Evolutionary conservation across 2,888 invertebrate species (phyloP).

Genomic region (Drosophila pegasa): DNA sequence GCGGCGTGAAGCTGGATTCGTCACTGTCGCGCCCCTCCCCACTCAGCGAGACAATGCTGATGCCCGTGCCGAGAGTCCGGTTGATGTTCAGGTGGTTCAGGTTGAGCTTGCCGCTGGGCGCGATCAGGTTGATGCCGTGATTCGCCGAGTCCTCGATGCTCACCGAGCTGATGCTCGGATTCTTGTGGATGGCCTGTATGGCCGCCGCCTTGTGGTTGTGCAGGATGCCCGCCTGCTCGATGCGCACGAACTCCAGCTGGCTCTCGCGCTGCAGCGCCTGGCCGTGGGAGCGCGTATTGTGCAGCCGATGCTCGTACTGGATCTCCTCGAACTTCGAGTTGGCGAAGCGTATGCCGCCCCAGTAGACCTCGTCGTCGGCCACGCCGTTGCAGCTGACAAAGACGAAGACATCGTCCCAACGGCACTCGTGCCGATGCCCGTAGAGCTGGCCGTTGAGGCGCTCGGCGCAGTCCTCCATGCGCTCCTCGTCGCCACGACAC

Average conservation of each 20-base stretch:
- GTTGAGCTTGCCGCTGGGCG: constrained; percentile 93
- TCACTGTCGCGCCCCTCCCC: constrained; percentile 96
- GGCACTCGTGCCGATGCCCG: constrained; percentile 93
- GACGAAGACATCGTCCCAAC: constrained; percentile 95
- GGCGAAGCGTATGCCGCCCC: constrained; percentile 98
- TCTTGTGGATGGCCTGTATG: constrained; percentile 94
- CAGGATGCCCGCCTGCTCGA: constrained; percentile 96
- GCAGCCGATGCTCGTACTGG: constrained; percentile 91
- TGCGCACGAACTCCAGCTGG: constrained; percentile 91
- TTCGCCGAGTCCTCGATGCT: constrained; percentile 94
- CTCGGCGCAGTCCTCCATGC: constrained; percentile 93
- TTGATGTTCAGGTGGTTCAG: constrained; percentile 91
- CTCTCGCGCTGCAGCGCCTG: constrained; percentile 90
- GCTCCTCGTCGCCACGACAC: constrained; percentile 91
- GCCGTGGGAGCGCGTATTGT: constrained; percentile 92
- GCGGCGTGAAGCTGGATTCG: constrained; percentile 94
- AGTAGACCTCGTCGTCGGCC: constrained; percentile 89
- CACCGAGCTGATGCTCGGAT: constrained; percentile 92
- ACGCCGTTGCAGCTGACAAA: constrained; percentile 95
- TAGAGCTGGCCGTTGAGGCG: constrained; percentile 95
- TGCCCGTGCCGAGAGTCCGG: constrained; percentile 94
- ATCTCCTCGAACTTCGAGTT: constrained; percentile 95
- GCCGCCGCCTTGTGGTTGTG: constrained; percentile 98
- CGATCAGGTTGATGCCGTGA: constrained; percentile 96
- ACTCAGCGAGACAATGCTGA: constrained; percentile 95